Conservation (phyloP, 1,140 invertebrate species). For the Drosophila truncata region DNA sequence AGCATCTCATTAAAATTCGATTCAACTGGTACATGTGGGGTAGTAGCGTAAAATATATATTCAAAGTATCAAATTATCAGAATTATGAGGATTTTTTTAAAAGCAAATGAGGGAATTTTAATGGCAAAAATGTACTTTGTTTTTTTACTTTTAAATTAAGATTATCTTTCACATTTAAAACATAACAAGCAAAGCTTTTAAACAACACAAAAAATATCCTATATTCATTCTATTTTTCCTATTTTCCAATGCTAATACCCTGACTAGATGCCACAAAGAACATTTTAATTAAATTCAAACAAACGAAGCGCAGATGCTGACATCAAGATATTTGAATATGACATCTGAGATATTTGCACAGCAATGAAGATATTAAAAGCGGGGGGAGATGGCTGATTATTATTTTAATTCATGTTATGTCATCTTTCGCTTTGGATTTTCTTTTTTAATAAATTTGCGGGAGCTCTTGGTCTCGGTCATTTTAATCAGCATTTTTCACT, state of each 20-base stretch:
- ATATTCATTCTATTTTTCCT: neutral
- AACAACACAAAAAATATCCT: neutral
- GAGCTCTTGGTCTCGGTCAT: slow-evolving; percentile 31
- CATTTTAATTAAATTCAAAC: slow-evolving; percentile 32
- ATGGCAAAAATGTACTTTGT: neutral
- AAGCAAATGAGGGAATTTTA: neutral
- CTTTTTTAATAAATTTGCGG: slow-evolving; percentile 32
- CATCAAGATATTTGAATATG: slow-evolving; percentile 24
- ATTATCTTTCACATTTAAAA: neutral
- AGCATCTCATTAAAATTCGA: slow-evolving; percentile 32
- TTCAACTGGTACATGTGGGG: neutral
- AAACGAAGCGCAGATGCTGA: slow-evolving; percentile 10
- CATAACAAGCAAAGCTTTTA: neutral
- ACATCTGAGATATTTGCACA: slow-evolving; percentile 30
- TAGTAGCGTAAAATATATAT: neutral
- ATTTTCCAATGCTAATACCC: neutral
- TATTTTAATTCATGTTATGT: slow-evolving; percentile 22
- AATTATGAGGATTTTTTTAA: neutral
- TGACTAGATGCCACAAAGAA: slow-evolving; percentile 5
- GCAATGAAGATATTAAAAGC: slow-evolving; percentile 19
- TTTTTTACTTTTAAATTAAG: neutral
- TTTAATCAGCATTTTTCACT: slow-evolving; percentile 61
- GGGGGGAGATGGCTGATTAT: slow-evolving; percentile 22
- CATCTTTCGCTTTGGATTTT: slow-evolving; percentile 28
- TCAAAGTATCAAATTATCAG: neutral